A percentile compares a stretch with the other conserved stretches of the same genome.
Conservation (phyloP, 1,140 invertebrate genomes). For the Calliphora vicina region DNA sequence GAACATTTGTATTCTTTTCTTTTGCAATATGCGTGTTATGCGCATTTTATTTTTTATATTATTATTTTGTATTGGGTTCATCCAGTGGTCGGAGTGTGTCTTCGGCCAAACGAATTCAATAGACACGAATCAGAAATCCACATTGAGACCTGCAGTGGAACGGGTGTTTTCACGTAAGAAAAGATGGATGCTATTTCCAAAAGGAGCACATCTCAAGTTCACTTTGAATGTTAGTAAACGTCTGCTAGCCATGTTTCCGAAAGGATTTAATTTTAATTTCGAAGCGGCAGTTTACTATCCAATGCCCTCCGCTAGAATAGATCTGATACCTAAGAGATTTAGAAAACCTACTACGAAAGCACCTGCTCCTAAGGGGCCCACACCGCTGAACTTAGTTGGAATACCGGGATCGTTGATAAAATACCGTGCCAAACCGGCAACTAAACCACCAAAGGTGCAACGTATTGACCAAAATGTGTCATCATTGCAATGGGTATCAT, state of each 20-base stretch:
- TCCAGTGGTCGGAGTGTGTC: neutral
- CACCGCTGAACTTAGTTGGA: slow-evolving; percentile 43
- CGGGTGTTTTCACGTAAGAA: slow-evolving; percentile 47
- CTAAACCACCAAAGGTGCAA: slow-evolving; percentile 47
- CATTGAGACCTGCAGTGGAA: slow-evolving; percentile 36
- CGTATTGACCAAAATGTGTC: slow-evolving; percentile 45
- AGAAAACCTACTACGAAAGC: slow-evolving; percentile 46
- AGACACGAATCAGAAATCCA: slow-evolving; percentile 2
- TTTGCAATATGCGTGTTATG: neutral
- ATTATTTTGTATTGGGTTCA: neutral
- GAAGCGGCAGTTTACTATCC: slow-evolving; percentile 56
- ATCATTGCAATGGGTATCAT: slow-evolving; percentile 37
- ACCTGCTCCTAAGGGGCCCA: slow-evolving; percentile 42
- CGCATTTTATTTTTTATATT: neutral
- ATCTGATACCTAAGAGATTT: slow-evolving; percentile 52
- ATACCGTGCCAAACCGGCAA: slow-evolving; percentile 52
- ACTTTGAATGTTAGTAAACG: slow-evolving; percentile 47
- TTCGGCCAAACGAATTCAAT: neutral
- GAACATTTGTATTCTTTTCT: neutral
- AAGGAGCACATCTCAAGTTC: slow-evolving; percentile 52
- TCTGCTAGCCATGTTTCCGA: slow-evolving; percentile 48
- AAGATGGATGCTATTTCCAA: slow-evolving; percentile 53
- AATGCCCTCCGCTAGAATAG: slow-evolving; percentile 44
- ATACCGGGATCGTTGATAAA: slow-evolving; percentile 55
- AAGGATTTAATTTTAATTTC: slow-evolving; percentile 48